phyloP scores from a whole-genome alignment of 2,797 vertebrate genomes.

The Oophaga sylvatica region DNA sequence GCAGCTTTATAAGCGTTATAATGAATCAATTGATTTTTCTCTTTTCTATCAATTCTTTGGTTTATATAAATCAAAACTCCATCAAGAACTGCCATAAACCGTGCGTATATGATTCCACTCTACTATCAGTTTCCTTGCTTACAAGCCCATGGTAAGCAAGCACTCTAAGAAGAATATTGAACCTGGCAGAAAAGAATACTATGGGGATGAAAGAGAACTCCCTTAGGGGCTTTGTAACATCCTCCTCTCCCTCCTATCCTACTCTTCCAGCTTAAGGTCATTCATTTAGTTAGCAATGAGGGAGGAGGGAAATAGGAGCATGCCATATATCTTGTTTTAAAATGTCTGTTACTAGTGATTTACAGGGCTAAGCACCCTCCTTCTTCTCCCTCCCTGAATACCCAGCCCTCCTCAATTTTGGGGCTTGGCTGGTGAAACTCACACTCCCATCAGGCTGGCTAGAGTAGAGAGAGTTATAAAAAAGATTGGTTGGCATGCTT shows the following conservation, averaged over 20 bases:
- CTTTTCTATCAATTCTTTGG: too few relatives aligned
- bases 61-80: too few relatives aligned
- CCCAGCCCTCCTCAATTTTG: conserved; percentile 46
- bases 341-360: conserved; percentile 55
- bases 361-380: conserved; percentile 42
- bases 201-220: conserved; percentile 45
- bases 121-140: background rate
- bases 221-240: conserved; percentile 49
- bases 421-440: conserved; percentile 51
- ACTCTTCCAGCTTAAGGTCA: conserved; percentile 57
- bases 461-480: conserved; percentile 28
- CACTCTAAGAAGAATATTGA: background rate
- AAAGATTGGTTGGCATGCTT: conserved; percentile 29
- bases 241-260: conserved; percentile 19
- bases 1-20: too few relatives aligned
- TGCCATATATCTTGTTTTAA: conserved; percentile 58
- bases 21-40: too few relatives aligned
- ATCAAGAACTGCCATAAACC: background rate
- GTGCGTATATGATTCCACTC: background rate
- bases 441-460: conserved; percentile 24
- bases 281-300: conserved; percentile 52
- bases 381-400: conserved; percentile 36
- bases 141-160: background rate
- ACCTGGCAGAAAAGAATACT: conserved; percentile 31
- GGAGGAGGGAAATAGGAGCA: conserved; percentile 46